These are phyloP conservation scores for Pseudomyrmex cubaensis DNA, from an alignment of 1,140 invertebrate species.

Conservation along the genomic window DNA sequence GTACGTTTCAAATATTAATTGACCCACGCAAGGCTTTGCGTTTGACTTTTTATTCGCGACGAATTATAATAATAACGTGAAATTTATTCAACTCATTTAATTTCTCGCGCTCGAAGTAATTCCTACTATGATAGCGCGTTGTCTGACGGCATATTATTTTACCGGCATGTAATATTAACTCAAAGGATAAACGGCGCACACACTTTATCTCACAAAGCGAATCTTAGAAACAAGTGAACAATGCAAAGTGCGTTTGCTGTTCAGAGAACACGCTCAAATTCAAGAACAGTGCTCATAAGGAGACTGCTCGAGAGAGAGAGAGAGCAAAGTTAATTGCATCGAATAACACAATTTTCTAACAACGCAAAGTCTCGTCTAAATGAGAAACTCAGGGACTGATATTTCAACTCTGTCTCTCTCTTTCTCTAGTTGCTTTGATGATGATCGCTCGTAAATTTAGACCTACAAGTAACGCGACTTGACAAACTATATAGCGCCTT, in stretches of 20 bases:
- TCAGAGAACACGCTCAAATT: constrained; percentile 26
- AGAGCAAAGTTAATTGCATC: constrained; percentile 30
- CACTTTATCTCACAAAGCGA: constrained; percentile 11
- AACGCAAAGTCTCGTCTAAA: constrained; percentile 28
- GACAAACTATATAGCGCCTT: background rate
- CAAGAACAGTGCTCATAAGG: constrained; percentile 11
- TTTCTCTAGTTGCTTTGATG: constrained; percentile 9
- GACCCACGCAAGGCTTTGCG: background rate
- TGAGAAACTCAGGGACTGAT: constrained; percentile 8
- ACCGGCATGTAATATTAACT: background rate
- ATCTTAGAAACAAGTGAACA: constrained; percentile 25
- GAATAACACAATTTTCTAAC: constrained; percentile 53
- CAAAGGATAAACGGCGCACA: background rate
- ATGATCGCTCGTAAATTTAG: constrained; percentile 11
- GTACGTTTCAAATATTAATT: constrained; percentile 31
- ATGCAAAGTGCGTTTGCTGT: constrained; percentile 36
- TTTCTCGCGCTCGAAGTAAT: constrained; percentile 4
- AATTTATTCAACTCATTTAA: constrained; percentile 15
- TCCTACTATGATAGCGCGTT: background rate
- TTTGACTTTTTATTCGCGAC: background rate
- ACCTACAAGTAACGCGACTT: background rate
- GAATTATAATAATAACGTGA: constrained; percentile 12
- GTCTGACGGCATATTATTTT: constrained; percentile 15
- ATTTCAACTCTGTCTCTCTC: constrained; percentile 2
- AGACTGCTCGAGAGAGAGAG: constrained; percentile 3